These are phyloP conservation scores for Selene dorsalis DNA, from an alignment of 2,797 vertebrate genomes.

Conservation along the genomic window DNA sequence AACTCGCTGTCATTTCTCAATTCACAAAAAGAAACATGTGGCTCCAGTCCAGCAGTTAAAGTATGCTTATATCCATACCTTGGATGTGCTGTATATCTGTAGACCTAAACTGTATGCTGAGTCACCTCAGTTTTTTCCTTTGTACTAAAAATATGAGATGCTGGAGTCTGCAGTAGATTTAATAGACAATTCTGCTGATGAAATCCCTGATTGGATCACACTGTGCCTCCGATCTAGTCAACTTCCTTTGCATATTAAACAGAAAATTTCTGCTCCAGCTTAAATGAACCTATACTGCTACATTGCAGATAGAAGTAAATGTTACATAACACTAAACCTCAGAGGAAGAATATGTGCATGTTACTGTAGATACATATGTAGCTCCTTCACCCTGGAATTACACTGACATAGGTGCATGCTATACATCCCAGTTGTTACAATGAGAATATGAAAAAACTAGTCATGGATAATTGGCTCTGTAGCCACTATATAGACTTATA, in stretches of 20 bases:
- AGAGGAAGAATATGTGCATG: neutral
- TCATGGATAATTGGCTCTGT: slow-evolving; percentile 18
- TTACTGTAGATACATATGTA: neutral
- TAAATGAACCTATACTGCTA: neutral
- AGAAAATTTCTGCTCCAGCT: neutral
- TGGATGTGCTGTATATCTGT: too few species aligned
- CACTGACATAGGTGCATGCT: too few species aligned
- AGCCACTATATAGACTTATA: neutral
- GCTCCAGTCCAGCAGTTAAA: neutral
- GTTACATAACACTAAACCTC: slow-evolving; percentile 19
- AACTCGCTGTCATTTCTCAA: neutral
- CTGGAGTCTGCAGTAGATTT: neutral
- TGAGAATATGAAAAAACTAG: neutral
- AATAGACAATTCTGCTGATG: neutral
- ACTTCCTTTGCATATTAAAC: slow-evolving; percentile 20
- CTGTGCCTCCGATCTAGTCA: neutral
- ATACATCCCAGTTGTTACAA: neutral
- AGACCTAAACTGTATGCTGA: neutral
- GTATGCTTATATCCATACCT: neutral
- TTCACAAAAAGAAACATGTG: neutral
- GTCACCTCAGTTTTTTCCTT: neutral
- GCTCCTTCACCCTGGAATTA: neutral
- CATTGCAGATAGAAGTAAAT: neutral
- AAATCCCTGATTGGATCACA: neutral
- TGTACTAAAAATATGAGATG: neutral